Evolutionary conservation across 2,888 invertebrate genomes (phyloP).

Genomic region (Scaptomyza tumidula): DNA sequence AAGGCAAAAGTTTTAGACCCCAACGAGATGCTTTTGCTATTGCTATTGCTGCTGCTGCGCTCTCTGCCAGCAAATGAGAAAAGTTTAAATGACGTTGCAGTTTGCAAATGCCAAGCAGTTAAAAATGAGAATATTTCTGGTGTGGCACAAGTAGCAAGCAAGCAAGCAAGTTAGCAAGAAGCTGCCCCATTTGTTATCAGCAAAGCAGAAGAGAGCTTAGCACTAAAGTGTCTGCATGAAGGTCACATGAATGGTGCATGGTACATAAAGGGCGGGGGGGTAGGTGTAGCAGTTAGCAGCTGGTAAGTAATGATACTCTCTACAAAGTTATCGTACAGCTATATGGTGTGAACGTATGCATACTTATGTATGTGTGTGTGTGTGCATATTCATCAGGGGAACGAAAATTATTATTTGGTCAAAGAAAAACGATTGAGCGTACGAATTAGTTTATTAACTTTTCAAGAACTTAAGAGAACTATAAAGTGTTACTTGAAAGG

Average conservation of each 20-base stretch:
- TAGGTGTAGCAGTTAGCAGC: slow-evolving; percentile 19
- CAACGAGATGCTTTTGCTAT: slow-evolving; percentile 21
- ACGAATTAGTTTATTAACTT: not conserved
- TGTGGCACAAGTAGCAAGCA: slow-evolving; percentile 16
- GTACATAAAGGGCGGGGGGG: not conserved
- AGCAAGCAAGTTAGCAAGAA: slow-evolving; percentile 8
- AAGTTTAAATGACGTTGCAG: slow-evolving; percentile 81
- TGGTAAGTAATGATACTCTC: slow-evolving; percentile 25
- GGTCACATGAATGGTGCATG: slow-evolving; percentile 25
- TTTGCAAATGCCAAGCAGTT: slow-evolving; percentile 79
- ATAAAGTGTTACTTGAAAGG: too few relatives aligned
- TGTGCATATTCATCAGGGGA: not conserved
- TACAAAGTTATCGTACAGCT: not conserved
- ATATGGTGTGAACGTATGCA: slow-evolving; percentile 10
- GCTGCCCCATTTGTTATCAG: slow-evolving; percentile 72
- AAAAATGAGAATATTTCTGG: slow-evolving; percentile 71
- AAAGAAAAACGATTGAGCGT: not conserved
- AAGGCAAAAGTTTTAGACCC: slow-evolving; percentile 60
- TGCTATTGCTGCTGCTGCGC: slow-evolving; percentile 31
- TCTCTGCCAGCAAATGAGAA: slow-evolving; percentile 72
- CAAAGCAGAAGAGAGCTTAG: slow-evolving; percentile 28
- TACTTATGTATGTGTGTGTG: not conserved
- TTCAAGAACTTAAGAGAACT: not conserved
- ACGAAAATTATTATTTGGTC: slow-evolving; percentile 5
- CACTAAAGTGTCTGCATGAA: slow-evolving; percentile 22